Evolutionary conservation across 2,113 vertebrate genomes (phyloP), one percentile per base, ranked within the genome.

Genomic region (Pseudolaguvia tuberculata): DNA sequence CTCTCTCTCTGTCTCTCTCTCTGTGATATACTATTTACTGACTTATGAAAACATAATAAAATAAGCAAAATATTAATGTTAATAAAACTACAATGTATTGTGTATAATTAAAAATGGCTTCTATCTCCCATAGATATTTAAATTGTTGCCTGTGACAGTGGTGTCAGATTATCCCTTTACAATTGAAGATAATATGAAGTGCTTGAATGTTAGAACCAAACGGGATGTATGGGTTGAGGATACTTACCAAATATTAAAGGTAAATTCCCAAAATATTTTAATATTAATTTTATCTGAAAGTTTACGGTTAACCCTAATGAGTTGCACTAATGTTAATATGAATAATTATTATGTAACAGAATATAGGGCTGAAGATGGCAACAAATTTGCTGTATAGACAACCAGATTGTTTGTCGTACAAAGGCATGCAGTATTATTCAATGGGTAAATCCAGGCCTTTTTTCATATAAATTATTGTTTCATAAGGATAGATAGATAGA

Each of bases 291-390:
- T 42, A 42, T 8, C 1, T 4, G 1, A 42, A 42, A 6, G 39
- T 6, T 42, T 42, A 10, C 21, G 52, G 52, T 59, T 18, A 2
- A 63, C 1, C 35, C 18, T 59, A 29, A 6, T 25, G 20, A 20
- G 18, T 15, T 25, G 48, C 23, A 59, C 13, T 70, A 21, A 59
- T 25, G 25, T 9, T 78, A 17, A 69, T 74, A 12, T 73, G 7
- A 70, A 78, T 14, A 20, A 42, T 86, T 79, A 23, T 86, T 69
- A 52, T 23, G 70, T 63, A 77, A 47, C 76, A 96, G 94, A 72
- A 27, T n/a, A 77, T 91, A 59, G 93, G 94, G 61, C 74, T 96
- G 82, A 94, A 95, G 80, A 83, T 88, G 76, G 84, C 70, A 12
- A 89, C 88, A 53, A 89, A 90, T 77, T 14, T 89, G 58, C 0